Base-by-base conservation (phyloP, 1,140 invertebrate species). In the Pollicipes pollicipes region DNA sequence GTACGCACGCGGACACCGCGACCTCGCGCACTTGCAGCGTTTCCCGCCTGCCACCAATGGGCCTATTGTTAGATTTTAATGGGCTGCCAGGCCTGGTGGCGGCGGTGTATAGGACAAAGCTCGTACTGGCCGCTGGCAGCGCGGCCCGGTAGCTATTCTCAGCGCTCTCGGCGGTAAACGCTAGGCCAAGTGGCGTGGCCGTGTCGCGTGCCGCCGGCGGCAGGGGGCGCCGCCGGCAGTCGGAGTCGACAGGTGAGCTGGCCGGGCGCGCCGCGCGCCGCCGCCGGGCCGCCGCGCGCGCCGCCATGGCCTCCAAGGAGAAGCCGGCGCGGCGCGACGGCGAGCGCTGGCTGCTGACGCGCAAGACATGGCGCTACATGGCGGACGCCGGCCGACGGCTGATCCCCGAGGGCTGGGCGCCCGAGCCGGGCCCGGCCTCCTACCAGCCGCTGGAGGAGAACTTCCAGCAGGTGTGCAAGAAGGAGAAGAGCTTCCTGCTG, bases 311-410 rank as follows among this genome's bases (percentile, higher is more conserved):
- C 45, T 58, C 45, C 45, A 58, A 58, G 45, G 45, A 58, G 45
- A 58, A 58, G 45, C 45, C 45, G 45, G 6, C 45, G 45, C 45
- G n/a, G n/a, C n/a, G n/a, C n/a, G n/a, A 58, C 45, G 45, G 45
- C 27, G 88, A 92, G 78, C 84, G 90, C 80, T 93, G 90, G 90
- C 81, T 93, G 35, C 82, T 92, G 29, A 91, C 90, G 8, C 81
- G 90, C 31, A 93, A 93, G 80, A 92, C 90, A 28, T 93, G 90
- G 90, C 83, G 89, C 72, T 92, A 92, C 78, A 93, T 93, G 90
- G 85, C 89, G 0, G 90, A 93, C 75, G 89, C 90, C 21, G 90
- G 90, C n/a, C 85, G 89, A 66, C 87, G 87, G 75, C 82, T 93
- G 24, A 87, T 93, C 64, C 90, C 90, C 0, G 90, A 92, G 69